A percentile compares a stretch with the other conserved stretches of the same genome.
These are phyloP conservation scores for Oreotrochilus melanogaster DNA, from an alignment of 2,113 vertebrate genomes.

Conservation along the genomic window DNA sequence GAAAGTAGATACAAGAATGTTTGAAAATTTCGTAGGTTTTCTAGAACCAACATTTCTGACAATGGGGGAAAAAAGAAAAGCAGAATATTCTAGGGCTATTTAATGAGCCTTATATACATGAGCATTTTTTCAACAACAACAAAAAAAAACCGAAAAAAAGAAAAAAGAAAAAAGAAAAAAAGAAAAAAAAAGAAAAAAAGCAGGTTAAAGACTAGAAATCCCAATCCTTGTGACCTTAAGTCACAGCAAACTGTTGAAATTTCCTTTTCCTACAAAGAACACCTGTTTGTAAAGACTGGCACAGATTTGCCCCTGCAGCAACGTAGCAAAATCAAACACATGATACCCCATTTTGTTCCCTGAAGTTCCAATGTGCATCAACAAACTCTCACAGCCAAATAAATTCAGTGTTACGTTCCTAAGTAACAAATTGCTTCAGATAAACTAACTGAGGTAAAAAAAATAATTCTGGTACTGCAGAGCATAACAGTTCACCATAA, in stretches of 20 bases:
- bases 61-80: background rate
- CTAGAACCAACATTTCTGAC: background rate
- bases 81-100: background rate
- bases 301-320: background rate
- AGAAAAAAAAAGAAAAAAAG: background rate
- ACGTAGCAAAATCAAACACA: background rate
- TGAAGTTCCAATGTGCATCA: background rate
- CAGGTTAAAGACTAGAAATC: background rate
- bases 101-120: background rate
- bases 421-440: background rate
- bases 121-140: background rate
- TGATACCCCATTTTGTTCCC: background rate
- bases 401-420: background rate
- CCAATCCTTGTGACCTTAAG: background rate
- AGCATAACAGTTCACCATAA: background rate
- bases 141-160: too few species aligned
- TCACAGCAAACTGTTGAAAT: background rate
- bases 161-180: too few species aligned
- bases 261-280: background rate
- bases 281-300: background rate
- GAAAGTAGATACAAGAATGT: background rate
- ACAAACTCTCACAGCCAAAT: background rate
- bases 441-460: background rate
- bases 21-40: background rate
- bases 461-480: background rate